Percentiles rank a stretch among this genome's conserved stretches.
These are phyloP conservation scores for Spodoptera littoralis DNA, from an alignment of 2,888 invertebrate genomes.

Conservation along the genomic window DNA sequence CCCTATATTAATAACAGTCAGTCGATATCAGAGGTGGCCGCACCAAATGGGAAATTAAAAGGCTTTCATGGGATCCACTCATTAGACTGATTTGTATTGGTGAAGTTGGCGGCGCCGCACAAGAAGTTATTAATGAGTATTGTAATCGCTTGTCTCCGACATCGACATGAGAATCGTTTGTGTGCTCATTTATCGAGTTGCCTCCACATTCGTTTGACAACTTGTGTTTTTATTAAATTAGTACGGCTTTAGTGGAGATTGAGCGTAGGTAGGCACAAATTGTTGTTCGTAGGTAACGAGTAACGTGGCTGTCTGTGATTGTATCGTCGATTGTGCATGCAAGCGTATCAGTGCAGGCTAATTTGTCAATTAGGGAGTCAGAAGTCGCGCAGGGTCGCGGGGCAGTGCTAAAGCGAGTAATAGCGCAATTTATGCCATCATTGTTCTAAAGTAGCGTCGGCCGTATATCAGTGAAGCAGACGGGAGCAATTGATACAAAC, in stretches of 20 bases:
- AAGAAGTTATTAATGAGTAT: constrained; percentile 83
- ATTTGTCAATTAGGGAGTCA: constrained; percentile 78
- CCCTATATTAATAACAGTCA: constrained; percentile 86
- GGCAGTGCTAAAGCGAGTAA: constrained; percentile 80
- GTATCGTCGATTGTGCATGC: constrained; percentile 71
- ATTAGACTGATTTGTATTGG: constrained; percentile 85
- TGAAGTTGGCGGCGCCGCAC: constrained; percentile 78
- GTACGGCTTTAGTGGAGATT: constrained; percentile 45
- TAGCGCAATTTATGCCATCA: constrained; percentile 87
- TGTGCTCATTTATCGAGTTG: constrained; percentile 73
- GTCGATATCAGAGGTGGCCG: constrained; percentile 82
- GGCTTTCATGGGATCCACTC: constrained; percentile 86
- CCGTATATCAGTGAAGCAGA: constrained; percentile 87
- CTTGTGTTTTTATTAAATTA: constrained; percentile 65
- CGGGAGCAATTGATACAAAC: constrained; percentile 88
- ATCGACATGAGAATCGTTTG: constrained; percentile 77
- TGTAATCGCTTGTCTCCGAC: constrained; percentile 79
- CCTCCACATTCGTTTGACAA: constrained; percentile 64
- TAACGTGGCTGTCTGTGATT: constrained; percentile 64
- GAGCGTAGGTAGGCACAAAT: constrained; percentile 57
- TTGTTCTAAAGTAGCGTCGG: constrained; percentile 88
- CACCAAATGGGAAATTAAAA: constrained; percentile 88
- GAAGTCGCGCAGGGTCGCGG: constrained; percentile 76
- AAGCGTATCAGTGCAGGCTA: constrained; percentile 78
- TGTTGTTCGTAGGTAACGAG: constrained; percentile 59